These are phyloP conservation scores for Anableps anableps DNA, from an alignment of 2,797 vertebrate genomes.

Conservation along the genomic window DNA sequence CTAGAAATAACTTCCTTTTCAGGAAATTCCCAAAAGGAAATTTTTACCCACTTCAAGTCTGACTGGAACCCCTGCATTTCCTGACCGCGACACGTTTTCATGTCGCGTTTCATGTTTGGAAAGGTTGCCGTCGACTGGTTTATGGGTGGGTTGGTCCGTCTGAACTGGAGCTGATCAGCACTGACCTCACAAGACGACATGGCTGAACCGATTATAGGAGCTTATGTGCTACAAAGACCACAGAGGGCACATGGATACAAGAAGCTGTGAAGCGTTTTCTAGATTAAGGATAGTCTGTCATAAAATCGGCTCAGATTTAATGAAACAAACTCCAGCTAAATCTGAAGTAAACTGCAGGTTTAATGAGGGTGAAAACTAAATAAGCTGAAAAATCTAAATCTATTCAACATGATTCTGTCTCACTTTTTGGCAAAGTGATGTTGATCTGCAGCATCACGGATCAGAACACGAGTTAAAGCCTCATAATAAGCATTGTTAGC, in stretches of 20 bases:
- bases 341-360: too few relatives aligned
- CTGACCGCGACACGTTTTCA: background rate
- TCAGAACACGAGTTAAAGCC: too few relatives aligned
- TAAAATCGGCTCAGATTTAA: background rate
- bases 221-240: background rate
- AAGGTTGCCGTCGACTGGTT: background rate
- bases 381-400: background rate
- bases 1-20: background rate
- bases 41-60: background rate
- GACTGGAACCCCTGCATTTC: background rate
- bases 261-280: background rate
- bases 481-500: background rate
- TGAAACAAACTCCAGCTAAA: too few relatives aligned
- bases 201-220: background rate
- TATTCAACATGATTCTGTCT: background rate
- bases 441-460: background rate
- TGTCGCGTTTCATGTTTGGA: background rate
- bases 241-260: background rate
- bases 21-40: background rate
- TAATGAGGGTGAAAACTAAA: too few relatives aligned
- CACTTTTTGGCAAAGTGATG: background rate
- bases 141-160: background rate
- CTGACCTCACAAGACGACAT: conserved; percentile 47
- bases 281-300: background rate
- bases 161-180: conserved; percentile 49